Evolutionary conservation across 2,113 vertebrate genomes (phyloP).

Genomic region (Tupaia tana): DNA sequence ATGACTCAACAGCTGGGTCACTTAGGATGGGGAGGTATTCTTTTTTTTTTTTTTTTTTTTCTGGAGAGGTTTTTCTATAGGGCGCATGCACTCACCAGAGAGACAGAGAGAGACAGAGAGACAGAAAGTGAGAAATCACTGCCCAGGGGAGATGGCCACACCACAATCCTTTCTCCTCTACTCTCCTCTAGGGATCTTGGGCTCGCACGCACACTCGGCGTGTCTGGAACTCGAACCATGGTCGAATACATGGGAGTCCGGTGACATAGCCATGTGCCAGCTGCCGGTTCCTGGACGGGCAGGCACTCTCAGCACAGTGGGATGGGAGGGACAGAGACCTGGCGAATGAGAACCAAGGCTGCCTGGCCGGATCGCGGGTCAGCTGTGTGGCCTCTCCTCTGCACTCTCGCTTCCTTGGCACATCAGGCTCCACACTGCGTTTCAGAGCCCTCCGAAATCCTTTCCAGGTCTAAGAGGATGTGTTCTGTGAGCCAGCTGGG

Average conservation of each 20-base stretch:
- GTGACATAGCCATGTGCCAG: too few relatives aligned
- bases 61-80: too few relatives aligned
- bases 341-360: neutral
- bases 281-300: neutral
- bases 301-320: neutral
- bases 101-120: too few relatives aligned
- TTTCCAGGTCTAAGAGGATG: neutral
- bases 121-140: too few relatives aligned
- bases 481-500: neutral
- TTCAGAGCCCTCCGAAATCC: neutral
- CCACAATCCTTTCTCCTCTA: too few relatives aligned
- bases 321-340: neutral
- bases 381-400: neutral
- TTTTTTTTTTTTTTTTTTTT: too few relatives aligned
- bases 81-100: too few relatives aligned
- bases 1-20: constrained; percentile 5
- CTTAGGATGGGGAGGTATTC: neutral
- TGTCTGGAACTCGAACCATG: too few relatives aligned
- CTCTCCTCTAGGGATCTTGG: too few relatives aligned
- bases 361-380: neutral
- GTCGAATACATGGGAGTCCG: too few relatives aligned
- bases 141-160: too few relatives aligned
- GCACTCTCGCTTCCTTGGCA: neutral
- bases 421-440: neutral
- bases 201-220: too few relatives aligned